These are phyloP conservation scores for Lacerta viridis DNA, from an alignment of 2,797 vertebrate species.

Conservation along the genomic window DNA sequence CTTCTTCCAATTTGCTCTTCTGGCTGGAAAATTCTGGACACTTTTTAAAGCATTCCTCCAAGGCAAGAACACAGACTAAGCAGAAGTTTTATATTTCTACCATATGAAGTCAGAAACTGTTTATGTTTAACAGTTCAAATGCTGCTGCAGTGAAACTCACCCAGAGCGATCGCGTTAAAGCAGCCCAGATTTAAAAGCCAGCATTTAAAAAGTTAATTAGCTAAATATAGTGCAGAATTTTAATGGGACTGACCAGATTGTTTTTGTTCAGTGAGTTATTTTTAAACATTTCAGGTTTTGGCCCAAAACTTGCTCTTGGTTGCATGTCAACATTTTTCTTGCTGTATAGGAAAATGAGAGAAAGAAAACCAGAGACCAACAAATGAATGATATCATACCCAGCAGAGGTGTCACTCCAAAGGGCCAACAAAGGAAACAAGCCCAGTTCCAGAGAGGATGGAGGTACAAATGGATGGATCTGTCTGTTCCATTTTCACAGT, in stretches of 20 bases:
- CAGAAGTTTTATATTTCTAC: neutral
- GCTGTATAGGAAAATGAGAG: neutral
- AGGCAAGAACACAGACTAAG: neutral
- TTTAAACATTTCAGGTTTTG: constrained; percentile 16
- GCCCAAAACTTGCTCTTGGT: neutral
- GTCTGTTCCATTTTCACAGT: no score
- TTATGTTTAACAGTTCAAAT: neutral
- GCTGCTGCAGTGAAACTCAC: neutral
- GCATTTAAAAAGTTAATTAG: constrained; percentile 1
- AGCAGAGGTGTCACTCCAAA: neutral
- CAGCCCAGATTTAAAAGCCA: rapidly evolving
- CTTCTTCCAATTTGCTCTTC: neutral
- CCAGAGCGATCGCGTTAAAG: constrained; percentile 16
- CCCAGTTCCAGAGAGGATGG: neutral
- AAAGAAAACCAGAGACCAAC: neutral
- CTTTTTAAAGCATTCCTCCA: neutral
- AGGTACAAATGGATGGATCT: no score
- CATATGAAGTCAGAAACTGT: neutral
- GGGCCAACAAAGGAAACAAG: neutral
- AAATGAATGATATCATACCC: constrained; percentile 3
- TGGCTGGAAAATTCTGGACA: constrained; percentile 6
- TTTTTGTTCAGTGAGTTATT: constrained; percentile 15
- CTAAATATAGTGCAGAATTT: neutral
- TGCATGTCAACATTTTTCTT: neutral
- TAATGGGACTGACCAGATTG: neutral